phyloP scores from a whole-genome alignment of 2,113 vertebrate species.

The Rhagologus leucostigma region DNA sequence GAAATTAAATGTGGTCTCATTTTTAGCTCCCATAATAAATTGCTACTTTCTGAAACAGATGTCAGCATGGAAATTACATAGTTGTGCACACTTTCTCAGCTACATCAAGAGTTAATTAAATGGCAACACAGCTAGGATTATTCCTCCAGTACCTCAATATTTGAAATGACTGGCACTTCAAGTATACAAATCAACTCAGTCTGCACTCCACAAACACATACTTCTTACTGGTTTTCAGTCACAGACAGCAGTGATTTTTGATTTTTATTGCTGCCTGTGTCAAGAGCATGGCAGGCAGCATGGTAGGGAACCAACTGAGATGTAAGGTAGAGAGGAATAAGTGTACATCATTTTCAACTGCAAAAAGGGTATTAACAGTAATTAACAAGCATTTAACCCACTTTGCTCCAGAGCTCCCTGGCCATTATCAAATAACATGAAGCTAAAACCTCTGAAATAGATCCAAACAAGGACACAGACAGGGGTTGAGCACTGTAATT shows the following conservation, averaged over 20 bases:
- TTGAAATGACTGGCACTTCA: neutral
- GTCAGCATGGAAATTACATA: neutral
- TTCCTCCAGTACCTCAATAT: neutral
- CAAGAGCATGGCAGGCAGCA: neutral
- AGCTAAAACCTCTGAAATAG: neutral
- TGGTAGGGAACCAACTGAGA: neutral
- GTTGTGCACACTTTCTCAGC: neutral
- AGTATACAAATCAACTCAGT: neutral
- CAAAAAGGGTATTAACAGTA: neutral
- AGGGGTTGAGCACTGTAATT: constrained; percentile 4
- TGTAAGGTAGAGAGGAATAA: neutral
- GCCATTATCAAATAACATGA: neutral
- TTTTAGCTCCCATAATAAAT: neutral
- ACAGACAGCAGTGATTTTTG: neutral
- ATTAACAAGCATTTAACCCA: constrained; percentile 13
- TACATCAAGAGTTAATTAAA: constrained; percentile 9
- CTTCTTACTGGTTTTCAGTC: neutral
- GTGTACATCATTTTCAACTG: neutral
- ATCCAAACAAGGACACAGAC: constrained; percentile 1
- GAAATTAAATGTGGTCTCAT: neutral
- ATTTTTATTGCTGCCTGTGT: neutral
- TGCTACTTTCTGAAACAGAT: neutral
- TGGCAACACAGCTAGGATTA: neutral
- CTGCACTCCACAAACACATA: neutral
- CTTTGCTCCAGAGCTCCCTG: neutral